Evolutionary conservation across 2,888 invertebrate species (phyloP).

Genomic region (Tinea semifulvella): DNA sequence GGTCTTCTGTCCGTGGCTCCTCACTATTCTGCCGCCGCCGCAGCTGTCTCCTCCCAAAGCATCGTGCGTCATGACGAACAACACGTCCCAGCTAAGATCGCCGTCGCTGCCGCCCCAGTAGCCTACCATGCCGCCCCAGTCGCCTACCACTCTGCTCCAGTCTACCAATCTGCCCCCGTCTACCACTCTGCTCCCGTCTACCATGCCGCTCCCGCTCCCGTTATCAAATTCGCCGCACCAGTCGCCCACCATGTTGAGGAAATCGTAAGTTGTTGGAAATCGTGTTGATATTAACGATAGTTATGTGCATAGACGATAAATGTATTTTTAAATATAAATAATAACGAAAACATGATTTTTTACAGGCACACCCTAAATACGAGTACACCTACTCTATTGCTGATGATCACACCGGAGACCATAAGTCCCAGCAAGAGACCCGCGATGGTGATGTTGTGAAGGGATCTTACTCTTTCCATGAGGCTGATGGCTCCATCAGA

Average conservation of each 20-base stretch:
- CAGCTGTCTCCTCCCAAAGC: constrained; percentile 41
- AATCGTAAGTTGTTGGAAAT: constrained; percentile 24
- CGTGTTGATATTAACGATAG: not conserved
- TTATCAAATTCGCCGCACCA: constrained; percentile 22
- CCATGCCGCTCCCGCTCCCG: constrained; percentile 9
- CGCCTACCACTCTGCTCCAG: constrained; percentile 17
- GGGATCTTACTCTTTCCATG: constrained; percentile 62
- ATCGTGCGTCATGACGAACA: constrained; percentile 44
- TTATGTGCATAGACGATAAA: not conserved
- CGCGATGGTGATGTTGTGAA: constrained; percentile 64
- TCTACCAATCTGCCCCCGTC: constrained; percentile 22
- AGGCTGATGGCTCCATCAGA: constrained; percentile 64
- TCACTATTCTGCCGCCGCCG: constrained; percentile 42
- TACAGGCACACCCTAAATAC: constrained; percentile 51
- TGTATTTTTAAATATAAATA: not conserved
- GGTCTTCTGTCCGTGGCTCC: constrained; percentile 39
- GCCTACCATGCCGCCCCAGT: constrained; percentile 21
- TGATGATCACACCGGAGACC: constrained; percentile 65
- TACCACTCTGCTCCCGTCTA: constrained; percentile 18
- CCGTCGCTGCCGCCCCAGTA: constrained; percentile 18
- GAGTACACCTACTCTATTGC: constrained; percentile 64
- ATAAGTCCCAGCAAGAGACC: constrained; percentile 61
- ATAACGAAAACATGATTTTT: not conserved
- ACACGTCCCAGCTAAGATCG: constrained; percentile 26
- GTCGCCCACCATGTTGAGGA: constrained; percentile 30